Percentiles rank a stretch among this genome's conserved stretches.
Conservation (phyloP, 2,888 invertebrate genomes). For the Amorpha juglandis region DNA sequence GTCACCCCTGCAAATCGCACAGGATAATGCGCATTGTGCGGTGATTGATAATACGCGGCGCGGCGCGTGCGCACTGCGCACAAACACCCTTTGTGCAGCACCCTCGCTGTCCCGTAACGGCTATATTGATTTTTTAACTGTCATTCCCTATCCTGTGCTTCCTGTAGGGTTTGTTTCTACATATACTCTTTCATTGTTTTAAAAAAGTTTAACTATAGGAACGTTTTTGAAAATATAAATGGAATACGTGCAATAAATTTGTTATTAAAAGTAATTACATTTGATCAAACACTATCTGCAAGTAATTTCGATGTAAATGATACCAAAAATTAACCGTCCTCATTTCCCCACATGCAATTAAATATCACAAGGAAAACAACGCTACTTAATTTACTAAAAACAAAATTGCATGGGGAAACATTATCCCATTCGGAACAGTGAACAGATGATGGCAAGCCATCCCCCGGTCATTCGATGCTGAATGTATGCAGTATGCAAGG, state of each 20-base stretch:
- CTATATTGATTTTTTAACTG: constrained; percentile 83
- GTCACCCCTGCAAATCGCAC: constrained; percentile 56
- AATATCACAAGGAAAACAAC: constrained; percentile 35
- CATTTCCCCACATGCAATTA: constrained; percentile 29
- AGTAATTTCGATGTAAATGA: not conserved
- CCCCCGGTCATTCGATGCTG: constrained; percentile 56
- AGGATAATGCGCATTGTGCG: constrained; percentile 60
- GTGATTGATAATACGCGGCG: constrained; percentile 57
- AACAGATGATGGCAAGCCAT: constrained; percentile 56
- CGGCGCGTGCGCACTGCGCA: constrained; percentile 69
- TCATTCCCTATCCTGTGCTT: constrained; percentile 53
- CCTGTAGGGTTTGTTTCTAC: constrained; percentile 12
- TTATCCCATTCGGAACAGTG: constrained; percentile 44
- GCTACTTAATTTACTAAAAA: constrained; percentile 46
- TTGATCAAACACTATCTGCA: no score
- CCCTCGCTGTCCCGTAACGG: constrained; percentile 79
- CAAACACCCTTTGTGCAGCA: constrained; percentile 66
- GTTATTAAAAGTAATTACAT: no score
- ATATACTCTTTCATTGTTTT: not conserved
- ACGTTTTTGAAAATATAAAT: no score
- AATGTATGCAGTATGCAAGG: constrained; percentile 43
- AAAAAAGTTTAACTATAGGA: no score
- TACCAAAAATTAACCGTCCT: not conserved
- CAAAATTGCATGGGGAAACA: constrained; percentile 43
- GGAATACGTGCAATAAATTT: no score